Base-by-base conservation (phyloP, 2,888 invertebrate species). In the Euphydryas editha region DNA sequence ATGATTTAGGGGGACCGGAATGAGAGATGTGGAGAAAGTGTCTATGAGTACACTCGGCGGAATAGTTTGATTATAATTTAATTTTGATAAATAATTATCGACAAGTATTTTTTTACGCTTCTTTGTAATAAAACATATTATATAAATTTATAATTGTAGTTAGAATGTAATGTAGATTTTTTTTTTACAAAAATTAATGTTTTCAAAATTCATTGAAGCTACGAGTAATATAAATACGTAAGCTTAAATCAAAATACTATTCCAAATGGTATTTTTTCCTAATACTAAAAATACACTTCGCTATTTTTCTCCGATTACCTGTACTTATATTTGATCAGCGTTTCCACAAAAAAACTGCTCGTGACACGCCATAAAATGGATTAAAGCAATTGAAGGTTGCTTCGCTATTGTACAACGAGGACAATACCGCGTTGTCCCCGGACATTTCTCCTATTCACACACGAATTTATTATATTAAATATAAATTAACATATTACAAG, bases 351-450 rank as follows among this genome's bases (percentile, higher is more conserved):
- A 77, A 74, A 76, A 74, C 73, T 75, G 74, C 89, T 87, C 84
- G 85, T 87, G 88, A 88, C 91, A 90, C 84, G 88, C 87, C 85
- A 90, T 90, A 88, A 90, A 90, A 90, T 85, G 88, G 90, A 91
- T 91, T 90, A 90, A 78, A 77, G 82, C 85, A 86, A 86, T 87
- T 84, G 85, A 84, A 82, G 79, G 77, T 77, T 82, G 82, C 83
- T 81, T n/a, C 74, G 73, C 73, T 78, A 73, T 79, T 77, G 79
- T 77, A 72, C 70, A 72, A 60, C 49, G 59, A 72, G 75, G 74
- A 80, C 78, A 80, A 80, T 77, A 72, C 72, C 75, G 65, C 72
- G 71, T 77, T 78, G 76, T 76, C 74, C 78, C 73, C 78, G 78
- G 79, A 76, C 82, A 82, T 83, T 82, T 81, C 79, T 77, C 36